Conservation (phyloP, 1,140 invertebrate genomes). For the Bradynema listronoti region DNA sequence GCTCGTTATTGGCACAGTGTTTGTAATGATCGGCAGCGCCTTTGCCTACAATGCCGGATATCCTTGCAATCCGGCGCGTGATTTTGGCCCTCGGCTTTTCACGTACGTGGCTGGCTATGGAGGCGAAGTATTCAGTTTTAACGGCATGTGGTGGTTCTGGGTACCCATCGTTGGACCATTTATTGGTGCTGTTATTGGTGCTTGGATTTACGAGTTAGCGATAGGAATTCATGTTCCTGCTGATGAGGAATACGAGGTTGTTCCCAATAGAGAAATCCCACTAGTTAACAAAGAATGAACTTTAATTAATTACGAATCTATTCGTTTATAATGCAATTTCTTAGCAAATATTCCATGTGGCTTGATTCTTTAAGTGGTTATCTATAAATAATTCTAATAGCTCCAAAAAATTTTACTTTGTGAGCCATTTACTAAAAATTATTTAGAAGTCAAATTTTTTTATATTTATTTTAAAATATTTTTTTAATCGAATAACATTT, state of each 20-base stretch:
- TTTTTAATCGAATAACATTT: no score
- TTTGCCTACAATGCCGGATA: constrained; percentile 60
- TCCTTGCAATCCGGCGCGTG: constrained; percentile 64
- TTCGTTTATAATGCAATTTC: no score
- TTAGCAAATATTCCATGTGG: no score
- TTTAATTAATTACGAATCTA: no score
- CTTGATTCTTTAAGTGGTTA: no score
- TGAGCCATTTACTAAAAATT: no score
- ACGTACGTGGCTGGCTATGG: constrained; percentile 63
- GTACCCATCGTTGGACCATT: constrained; percentile 41
- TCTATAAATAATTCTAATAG: no score
- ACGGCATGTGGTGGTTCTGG: constrained; percentile 62
- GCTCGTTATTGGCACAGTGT: constrained; percentile 51
- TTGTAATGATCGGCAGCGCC: constrained; percentile 59
- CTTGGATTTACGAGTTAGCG: constrained; percentile 40
- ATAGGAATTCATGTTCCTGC: constrained; percentile 39
- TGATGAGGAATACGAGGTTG: constrained; percentile 35
- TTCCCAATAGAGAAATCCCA: constrained; percentile 24
- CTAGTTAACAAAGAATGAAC: neutral
- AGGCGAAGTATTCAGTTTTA: constrained; percentile 60
- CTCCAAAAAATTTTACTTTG: no score
- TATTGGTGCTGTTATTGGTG: constrained; percentile 50
- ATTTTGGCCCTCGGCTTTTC: constrained; percentile 64
- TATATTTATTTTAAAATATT: no score
- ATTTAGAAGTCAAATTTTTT: no score